These are phyloP conservation scores for Thecophora atra DNA, from an alignment of 2,888 invertebrate genomes.

Conservation along the genomic window DNA sequence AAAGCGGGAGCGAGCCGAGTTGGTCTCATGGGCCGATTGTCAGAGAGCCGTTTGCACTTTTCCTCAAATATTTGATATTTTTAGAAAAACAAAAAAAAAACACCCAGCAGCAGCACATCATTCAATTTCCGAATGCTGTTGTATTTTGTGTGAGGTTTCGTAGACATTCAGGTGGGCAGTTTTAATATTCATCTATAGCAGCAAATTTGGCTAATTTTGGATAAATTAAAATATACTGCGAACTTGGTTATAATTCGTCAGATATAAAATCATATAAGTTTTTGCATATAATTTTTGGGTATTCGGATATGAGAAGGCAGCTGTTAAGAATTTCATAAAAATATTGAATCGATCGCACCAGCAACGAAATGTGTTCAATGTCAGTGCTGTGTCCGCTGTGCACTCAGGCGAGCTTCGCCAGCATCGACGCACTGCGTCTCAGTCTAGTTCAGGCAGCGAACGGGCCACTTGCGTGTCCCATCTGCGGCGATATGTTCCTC, in stretches of 20 bases:
- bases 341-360: background rate
- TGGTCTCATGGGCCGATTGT: conserved; percentile 24
- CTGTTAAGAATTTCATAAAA: too few species aligned
- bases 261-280: too few species aligned
- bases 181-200: background rate
- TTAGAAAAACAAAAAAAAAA: conserved; percentile 46
- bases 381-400: conserved; percentile 81
- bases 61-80: conserved; percentile 44
- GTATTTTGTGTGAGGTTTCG: conserved; percentile 2
- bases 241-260: too few species aligned
- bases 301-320: too few species aligned
- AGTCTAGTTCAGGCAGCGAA: conserved; percentile 80
- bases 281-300: background rate
- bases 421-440: conserved; percentile 75
- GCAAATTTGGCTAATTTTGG: background rate
- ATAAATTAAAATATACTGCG: background rate
- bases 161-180: background rate
- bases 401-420: conserved; percentile 76
- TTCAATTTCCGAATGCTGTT: conserved; percentile 10
- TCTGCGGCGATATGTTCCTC: conserved; percentile 78
- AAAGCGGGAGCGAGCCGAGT: background rate
- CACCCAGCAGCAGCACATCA: conserved; percentile 25
- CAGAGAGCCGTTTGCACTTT: conserved; percentile 27
- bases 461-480: conserved; percentile 78
- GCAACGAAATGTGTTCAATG: conserved; percentile 66